Evolutionary conservation across 2,888 invertebrate species (phyloP), one percentile per base, ranked within the genome.

Genomic region (Parnassius mnemosyne): DNA sequence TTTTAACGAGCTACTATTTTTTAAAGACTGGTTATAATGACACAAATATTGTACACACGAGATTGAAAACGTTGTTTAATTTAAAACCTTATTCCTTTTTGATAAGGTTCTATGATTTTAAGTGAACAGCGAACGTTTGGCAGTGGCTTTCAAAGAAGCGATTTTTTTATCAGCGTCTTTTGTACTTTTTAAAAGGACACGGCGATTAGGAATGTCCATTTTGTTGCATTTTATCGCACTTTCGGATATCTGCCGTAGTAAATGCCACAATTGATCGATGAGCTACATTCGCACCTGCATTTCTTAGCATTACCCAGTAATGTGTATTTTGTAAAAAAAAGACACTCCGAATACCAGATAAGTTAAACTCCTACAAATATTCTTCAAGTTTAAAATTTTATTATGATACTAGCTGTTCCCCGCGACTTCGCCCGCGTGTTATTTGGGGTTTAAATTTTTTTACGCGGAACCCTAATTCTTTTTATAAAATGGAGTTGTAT

Each of bases 191-290:
- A 84, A 77, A 81, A 81, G 81, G 82, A 84, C 86, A 85, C 80
- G 78, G 75, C 79, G 87, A 90, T 89, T 89, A 87, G 84, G 83
- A 78, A 81, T 89, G 89, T 87, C 85, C 87, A 81, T 87, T 86
- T 81, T 83, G 86, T 86, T 70, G 73, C 73, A 79, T 83, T 84
- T 85, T 85, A 80, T 79, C 70, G 75, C 72, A 66, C 69, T 71
- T 76, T 70, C 70, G 72, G 72, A 70, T 52, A 73, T 70, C 66
- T 71, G 73, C 71, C 79, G 79, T 75, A 79, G 79, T 86, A 81
- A 88, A 87, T 84, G 89, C 82, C 88, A 88, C 75, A 75, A 68
- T 79, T 89, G 89, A 89, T 89, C 72, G 87, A 90, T 89, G 80
- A 74, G 69, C 61, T 53, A 54, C 57, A 65, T 71, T 79, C 69